phyloP scores from a whole-genome alignment of 2,888 invertebrate species.

The Andricus quercusramuli region DNA sequence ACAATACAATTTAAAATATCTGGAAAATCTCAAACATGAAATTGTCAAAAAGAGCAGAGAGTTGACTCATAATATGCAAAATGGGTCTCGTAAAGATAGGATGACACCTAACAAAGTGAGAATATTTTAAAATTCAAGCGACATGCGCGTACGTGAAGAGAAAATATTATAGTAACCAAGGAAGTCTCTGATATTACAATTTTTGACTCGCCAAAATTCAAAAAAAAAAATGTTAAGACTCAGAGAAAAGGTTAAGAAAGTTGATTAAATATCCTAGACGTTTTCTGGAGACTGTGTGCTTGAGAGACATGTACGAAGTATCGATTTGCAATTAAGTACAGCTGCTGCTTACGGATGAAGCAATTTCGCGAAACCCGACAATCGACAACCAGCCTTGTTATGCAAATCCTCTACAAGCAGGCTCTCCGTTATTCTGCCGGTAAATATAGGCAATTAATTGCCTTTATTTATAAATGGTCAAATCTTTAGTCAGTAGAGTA shows the following conservation, averaged over 20 bases:
- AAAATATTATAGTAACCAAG: slow-evolving; percentile 28
- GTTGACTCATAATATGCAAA: slow-evolving; percentile 26
- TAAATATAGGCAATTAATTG: slow-evolving; percentile 30
- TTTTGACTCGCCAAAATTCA: not conserved
- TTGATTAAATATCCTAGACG: not conserved
- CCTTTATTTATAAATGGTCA: slow-evolving; percentile 1
- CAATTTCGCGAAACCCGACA: slow-evolving; percentile 48
- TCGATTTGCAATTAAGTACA: slow-evolving; percentile 65
- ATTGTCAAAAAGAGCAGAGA: not conserved
- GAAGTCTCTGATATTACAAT: not conserved
- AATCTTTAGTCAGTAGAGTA: not conserved
- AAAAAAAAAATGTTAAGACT: slow-evolving; percentile 19
- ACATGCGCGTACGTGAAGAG: slow-evolving; percentile 24
- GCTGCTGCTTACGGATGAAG: slow-evolving; percentile 59
- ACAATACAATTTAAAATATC: not conserved
- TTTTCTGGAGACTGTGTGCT: slow-evolving; percentile 41
- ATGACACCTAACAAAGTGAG: slow-evolving; percentile 40
- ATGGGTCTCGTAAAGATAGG: slow-evolving; percentile 31
- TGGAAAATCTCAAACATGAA: not conserved
- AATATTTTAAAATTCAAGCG: slow-evolving; percentile 41
- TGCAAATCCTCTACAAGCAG: slow-evolving; percentile 37
- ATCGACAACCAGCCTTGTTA: slow-evolving; percentile 38
- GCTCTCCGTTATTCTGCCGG: slow-evolving; percentile 9
- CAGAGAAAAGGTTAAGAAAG: not conserved
- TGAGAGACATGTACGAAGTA: slow-evolving; percentile 49